Conservation (phyloP, 2,888 invertebrate genomes). For the Tiliacea aurago region DNA sequence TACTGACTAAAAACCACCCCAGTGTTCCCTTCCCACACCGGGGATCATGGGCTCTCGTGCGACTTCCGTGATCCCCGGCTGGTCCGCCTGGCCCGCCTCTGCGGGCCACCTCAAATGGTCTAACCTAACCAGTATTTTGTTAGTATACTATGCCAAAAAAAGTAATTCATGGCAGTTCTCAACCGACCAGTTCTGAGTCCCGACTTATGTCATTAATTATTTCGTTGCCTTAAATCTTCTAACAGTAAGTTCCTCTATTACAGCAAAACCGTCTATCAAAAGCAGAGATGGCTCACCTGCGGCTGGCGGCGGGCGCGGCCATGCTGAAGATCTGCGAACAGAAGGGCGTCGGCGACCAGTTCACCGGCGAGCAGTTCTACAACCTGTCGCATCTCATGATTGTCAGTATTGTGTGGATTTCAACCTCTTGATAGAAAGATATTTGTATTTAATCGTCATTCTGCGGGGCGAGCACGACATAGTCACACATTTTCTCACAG, state of each 20-base stretch:
- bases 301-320: slow-evolving; percentile 97
- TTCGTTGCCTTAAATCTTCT: neutral
- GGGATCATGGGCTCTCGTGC: no score
- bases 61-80: no score
- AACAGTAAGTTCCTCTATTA: slow-evolving; percentile 54
- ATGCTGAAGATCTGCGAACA: slow-evolving; percentile 99
- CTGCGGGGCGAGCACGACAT: no score
- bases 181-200: neutral
- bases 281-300: slow-evolving; percentile 98
- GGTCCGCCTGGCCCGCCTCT: no score
- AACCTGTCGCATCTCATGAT: slow-evolving; percentile 97
- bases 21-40: no score
- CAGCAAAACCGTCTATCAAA: slow-evolving; percentile 94
- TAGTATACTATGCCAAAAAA: neutral
- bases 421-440: neutral
- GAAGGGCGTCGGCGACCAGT: slow-evolving; percentile 98
- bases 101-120: no score
- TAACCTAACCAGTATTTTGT: neutral
- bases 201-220: no score
- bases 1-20: no score
- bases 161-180: neutral
- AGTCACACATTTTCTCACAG: no score
- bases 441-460: neutral
- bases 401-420: slow-evolving; percentile 86
- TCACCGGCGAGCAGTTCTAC: slow-evolving; percentile 98